phyloP scores from a whole-genome alignment of 2,797 vertebrate species.

The Dicrostonyx torquatus region DNA sequence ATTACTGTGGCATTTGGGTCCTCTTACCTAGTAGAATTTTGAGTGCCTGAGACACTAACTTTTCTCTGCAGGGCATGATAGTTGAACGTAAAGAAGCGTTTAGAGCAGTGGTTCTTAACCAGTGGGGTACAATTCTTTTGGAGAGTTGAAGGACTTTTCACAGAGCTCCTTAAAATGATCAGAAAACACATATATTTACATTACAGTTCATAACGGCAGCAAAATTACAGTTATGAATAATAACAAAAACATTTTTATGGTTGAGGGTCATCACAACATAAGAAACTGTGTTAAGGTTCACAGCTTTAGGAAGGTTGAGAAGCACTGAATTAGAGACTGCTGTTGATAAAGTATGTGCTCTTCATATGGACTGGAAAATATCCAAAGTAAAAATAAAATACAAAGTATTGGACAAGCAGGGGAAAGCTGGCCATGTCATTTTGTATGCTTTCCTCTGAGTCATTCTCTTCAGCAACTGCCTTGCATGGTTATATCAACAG shows the following conservation, averaged over 20 bases:
- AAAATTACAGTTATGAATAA: neutral
- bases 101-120: neutral
- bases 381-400: neutral
- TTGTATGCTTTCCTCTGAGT: neutral
- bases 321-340: neutral
- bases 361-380: neutral
- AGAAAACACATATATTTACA: neutral
- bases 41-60: neutral
- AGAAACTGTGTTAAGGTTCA: neutral
- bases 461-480: no score
- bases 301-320: neutral
- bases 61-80: neutral
- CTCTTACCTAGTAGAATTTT: neutral
- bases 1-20: neutral
- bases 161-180: neutral
- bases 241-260: neutral
- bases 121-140: neutral
- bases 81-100: neutral
- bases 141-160: neutral
- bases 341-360: neutral
- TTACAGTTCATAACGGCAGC: neutral
- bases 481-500: neutral
- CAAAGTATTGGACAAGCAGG: neutral
- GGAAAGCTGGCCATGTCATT: neutral
- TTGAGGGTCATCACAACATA: neutral